Conservation (phyloP, 2,113 vertebrate species). For the Sclerurus mexicanus region DNA sequence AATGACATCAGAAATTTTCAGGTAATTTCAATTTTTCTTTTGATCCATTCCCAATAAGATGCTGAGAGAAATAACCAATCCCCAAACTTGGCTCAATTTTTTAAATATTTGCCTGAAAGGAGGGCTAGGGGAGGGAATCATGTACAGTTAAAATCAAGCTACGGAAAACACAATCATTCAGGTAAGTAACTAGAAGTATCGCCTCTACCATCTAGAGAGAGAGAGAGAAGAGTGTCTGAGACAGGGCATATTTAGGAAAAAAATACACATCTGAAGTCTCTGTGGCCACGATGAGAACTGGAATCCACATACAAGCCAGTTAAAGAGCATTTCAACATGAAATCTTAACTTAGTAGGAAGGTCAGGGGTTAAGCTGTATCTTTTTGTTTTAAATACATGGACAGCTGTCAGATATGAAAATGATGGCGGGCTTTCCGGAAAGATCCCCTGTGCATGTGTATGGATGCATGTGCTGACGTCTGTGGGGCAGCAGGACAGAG, state of each 20-base stretch:
- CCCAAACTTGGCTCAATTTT: conserved; percentile 34
- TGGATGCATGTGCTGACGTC: conserved; percentile 12
- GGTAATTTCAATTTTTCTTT: conserved; percentile 25
- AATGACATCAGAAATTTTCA: conserved; percentile 15
- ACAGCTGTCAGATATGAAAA: conserved; percentile 49
- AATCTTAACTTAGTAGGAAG: conserved; percentile 64
- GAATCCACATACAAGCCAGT: conserved; percentile 67
- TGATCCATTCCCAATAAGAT: conserved; percentile 24
- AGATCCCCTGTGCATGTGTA: conserved; percentile 58
- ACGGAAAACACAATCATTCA: conserved; percentile 64
- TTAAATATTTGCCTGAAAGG: conserved; percentile 42
- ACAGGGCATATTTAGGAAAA: conserved; percentile 61
- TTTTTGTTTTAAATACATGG: conserved; percentile 54
- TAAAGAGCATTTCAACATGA: conserved; percentile 61
- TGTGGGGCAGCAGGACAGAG: not conserved
- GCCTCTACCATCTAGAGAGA: conserved; percentile 66
- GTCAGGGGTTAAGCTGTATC: conserved; percentile 55
- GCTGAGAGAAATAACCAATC: conserved; percentile 17
- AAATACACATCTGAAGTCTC: conserved; percentile 63
- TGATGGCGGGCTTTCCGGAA: conserved; percentile 33
- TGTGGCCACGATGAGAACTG: conserved; percentile 62
- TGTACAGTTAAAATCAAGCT: conserved; percentile 62
- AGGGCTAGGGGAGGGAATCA: conserved; percentile 10
- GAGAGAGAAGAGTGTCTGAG: conserved; percentile 49
- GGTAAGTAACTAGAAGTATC: conserved; percentile 64